Evolutionary conservation across 1,140 invertebrate species (phyloP).

Genomic region (Lordiphosa clarofinis): DNA sequence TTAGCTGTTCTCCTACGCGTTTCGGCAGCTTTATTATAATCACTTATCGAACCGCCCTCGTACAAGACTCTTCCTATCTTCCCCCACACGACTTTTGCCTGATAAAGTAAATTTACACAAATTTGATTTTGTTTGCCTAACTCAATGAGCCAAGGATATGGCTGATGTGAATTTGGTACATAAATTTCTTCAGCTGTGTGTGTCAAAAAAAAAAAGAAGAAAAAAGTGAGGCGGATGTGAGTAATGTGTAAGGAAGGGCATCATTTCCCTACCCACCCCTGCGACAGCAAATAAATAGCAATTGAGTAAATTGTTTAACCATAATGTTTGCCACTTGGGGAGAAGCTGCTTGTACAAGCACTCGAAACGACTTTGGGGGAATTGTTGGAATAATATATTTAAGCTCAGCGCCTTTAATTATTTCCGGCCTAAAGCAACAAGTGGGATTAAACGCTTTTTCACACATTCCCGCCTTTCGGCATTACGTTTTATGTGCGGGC

Average conservation of each 20-base stretch:
- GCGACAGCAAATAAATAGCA: constrained; percentile 39
- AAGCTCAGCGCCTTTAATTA: constrained; percentile 23
- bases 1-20: too few species aligned
- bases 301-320: constrained; percentile 64
- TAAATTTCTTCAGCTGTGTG: constrained; percentile 13
- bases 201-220: constrained; percentile 13
- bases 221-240: constrained; percentile 59
- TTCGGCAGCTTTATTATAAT: too few species aligned
- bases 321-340: constrained; percentile 32
- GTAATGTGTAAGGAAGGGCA: constrained; percentile 51
- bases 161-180: constrained; percentile 7
- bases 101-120: constrained; percentile 16
- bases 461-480: background rate
- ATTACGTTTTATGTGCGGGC: too few species aligned
- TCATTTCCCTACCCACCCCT: background rate
- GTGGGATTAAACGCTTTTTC: constrained; percentile 12
- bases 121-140: constrained; percentile 46
- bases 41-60: too few species aligned
- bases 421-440: constrained; percentile 11
- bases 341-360: too few species aligned
- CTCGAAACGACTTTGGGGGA: too few species aligned
- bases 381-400: background rate
- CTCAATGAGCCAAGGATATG: constrained; percentile 28
- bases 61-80: too few species aligned
- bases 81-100: background rate